These are phyloP conservation scores for Papilio demoleus DNA, from an alignment of 2,888 invertebrate genomes.

Conservation along the genomic window DNA sequence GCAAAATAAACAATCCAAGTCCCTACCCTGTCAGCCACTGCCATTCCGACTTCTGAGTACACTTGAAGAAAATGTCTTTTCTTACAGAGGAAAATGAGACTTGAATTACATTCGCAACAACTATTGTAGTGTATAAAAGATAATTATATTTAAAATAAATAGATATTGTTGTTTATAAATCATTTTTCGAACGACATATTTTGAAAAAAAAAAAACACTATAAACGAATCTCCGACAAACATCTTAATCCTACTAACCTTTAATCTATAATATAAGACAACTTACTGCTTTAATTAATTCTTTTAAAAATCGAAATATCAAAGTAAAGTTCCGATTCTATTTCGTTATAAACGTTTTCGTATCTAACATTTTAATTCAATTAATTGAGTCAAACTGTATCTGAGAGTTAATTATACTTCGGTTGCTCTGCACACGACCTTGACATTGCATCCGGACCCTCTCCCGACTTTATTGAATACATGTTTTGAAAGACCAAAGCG, in stretches of 20 bases:
- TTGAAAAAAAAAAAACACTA: too few species aligned
- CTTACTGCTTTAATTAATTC: too few species aligned
- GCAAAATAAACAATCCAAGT: slow-evolving; percentile 36
- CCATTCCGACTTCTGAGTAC: slow-evolving; percentile 6
- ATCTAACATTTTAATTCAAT: neutral
- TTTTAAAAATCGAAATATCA: too few species aligned
- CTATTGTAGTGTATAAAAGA: neutral
- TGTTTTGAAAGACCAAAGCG: slow-evolving; percentile 3
- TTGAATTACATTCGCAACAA: slow-evolving; percentile 33
- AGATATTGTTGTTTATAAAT: too few species aligned
- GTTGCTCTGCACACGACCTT: neutral
- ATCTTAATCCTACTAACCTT: too few species aligned
- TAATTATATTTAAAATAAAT: neutral
- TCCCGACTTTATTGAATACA: neutral
- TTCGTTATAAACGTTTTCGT: neutral
- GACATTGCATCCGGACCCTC: neutral
- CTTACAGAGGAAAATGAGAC: slow-evolving; percentile 43
- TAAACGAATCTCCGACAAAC: too few species aligned
- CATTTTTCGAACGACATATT: too few species aligned
- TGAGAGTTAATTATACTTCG: neutral
- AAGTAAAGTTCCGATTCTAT: too few species aligned
- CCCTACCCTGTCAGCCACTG: slow-evolving; percentile 4
- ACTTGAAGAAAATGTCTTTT: slow-evolving; percentile 27
- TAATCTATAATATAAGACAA: too few species aligned
- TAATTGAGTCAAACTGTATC: neutral